Conservation (phyloP, 2,113 vertebrate genomes). For the Proteles cristata region DNA sequence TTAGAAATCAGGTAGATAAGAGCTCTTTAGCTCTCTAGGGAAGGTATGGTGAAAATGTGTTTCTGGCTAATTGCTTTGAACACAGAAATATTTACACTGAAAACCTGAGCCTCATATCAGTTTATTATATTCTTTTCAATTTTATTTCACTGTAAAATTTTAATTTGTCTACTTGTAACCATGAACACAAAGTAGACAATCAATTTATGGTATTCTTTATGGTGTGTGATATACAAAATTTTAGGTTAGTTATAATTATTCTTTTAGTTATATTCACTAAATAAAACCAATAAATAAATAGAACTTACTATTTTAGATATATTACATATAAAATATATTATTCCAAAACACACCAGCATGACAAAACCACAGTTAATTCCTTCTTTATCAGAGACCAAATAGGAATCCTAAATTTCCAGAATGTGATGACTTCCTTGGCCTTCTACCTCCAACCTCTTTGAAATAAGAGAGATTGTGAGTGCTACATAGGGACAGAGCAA, state of each 20-base stretch:
- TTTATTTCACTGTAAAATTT: conserved; percentile 41
- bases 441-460: not conserved
- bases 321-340: not conserved
- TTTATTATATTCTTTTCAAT: conserved; percentile 2
- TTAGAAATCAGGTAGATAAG: not conserved
- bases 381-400: not conserved
- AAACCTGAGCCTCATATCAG: conserved; percentile 3
- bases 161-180: not conserved
- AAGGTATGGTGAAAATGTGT: not conserved
- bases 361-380: not conserved
- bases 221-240: not conserved
- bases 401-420: not conserved
- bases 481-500: not conserved
- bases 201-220: not conserved
- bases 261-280: conserved; percentile 14
- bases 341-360: not conserved
- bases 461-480: not conserved
- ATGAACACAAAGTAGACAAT: not conserved
- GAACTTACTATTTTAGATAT: not conserved
- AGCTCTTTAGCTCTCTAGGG: not conserved
- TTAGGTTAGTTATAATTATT: conserved; percentile 19
- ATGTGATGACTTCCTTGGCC: not conserved
- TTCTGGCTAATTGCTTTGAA: not conserved
- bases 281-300: not conserved
- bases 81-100: conserved; percentile 11